phyloP scores from a whole-genome alignment of 2,113 vertebrate genomes.

The Apodemus sylvaticus region DNA sequence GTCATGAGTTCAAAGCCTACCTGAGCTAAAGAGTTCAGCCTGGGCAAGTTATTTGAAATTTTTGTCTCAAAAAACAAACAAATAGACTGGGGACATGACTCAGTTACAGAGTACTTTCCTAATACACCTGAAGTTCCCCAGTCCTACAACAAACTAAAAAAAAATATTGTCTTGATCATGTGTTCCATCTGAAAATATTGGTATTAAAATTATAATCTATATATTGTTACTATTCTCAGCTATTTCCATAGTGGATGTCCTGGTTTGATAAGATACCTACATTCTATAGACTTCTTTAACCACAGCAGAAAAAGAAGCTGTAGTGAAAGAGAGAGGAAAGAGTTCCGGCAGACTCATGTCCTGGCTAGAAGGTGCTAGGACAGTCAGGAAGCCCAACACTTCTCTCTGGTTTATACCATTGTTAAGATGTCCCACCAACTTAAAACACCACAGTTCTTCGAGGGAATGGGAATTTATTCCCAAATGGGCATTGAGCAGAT shows the following conservation, averaged over 20 bases:
- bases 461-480: background rate
- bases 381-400: background rate
- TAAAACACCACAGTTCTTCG: background rate
- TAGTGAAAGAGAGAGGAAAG: background rate
- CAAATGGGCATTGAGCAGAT: background rate
- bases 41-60: background rate
- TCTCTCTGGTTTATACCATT: background rate
- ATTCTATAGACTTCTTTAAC: background rate
- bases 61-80: background rate
- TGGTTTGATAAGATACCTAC: background rate
- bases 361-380: too few relatives aligned
- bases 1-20: background rate
- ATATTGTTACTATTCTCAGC: background rate
- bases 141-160: background rate
- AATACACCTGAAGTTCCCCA: too few relatives aligned
- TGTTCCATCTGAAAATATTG: slow-evolving; percentile 18
- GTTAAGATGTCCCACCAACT: background rate
- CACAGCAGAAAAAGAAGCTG: background rate
- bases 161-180: background rate
- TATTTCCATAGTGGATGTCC: slow-evolving; percentile 22
- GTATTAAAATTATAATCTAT: background rate
- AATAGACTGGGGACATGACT: background rate
- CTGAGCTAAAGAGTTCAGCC: background rate
- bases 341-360: background rate
- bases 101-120: background rate